Base-by-base conservation (phyloP, 2,888 invertebrate species). In the Lasioglossum vierecki region DNA sequence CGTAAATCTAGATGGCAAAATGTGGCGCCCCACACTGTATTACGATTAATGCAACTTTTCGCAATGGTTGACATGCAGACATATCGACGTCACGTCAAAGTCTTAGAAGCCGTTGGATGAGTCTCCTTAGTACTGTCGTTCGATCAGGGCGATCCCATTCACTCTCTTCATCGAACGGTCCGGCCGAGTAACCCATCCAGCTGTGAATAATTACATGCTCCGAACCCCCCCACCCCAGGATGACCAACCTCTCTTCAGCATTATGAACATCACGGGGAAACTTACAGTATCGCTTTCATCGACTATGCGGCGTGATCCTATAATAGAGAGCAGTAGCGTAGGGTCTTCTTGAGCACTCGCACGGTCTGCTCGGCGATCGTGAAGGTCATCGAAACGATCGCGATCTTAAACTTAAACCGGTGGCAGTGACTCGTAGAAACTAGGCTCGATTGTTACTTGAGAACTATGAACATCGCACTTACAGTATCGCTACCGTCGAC, bases 131-230 rank as follows among this genome's bases (percentile, higher is more conserved):
- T 22, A 68, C 39, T 39, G 68, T 68, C 39, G 22, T 39, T 39
- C 68, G 22, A 22, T 68, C 39, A 39, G 9, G 68, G 9, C 35
- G 39, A 68, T 68, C 39, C 35, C 68, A 68, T 68, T 68, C 68
- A 68, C 68, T 68, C 68, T 68, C 68, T 68, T 68, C 68, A 39
- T 68, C 68, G 39, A 68, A 68, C 68, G 68, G 39, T 22, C 39
- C 22, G 68, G 39, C 68, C 68, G 68, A 39, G 68, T 68, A 68
- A 39, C 35, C 39, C 39, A 68, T 68, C 68, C 39, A 68, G 68
- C 68, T 66, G 39, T 68, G 68, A 68, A 68, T 39, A 68, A 68
- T 68, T 68, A 39, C 68, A 35, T 66, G 66, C 66, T 66, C 66
- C 9, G 66, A 22, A 22, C 68, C 35, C 30, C 30, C 35, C 35